Base-by-base conservation (phyloP, 1,140 invertebrate species). In the Mylabris phalerata region DNA sequence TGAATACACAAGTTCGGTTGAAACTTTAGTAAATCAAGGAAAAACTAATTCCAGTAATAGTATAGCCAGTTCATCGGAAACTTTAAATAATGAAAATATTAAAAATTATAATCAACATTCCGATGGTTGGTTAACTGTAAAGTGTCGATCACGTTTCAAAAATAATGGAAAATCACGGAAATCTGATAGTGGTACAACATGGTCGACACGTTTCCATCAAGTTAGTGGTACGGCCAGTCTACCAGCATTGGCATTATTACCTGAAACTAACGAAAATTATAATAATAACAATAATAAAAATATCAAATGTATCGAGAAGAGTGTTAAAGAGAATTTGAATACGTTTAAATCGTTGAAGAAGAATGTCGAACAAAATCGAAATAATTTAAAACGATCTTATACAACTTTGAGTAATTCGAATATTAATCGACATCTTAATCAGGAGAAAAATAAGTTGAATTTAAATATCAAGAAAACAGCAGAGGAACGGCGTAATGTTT, bases 71-170 rank as follows among this genome's bases (percentile, higher is more conserved):
- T 72, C 78, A 74, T 64, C 78, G 10, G 79, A 80, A 72, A 78
- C 79, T 38, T 67, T 81, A 26, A 73, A 68, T 48, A 77, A 77
- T 48, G 77, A 79, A 26, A 77, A 74, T 56, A 69, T 71, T 67
- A 66, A 80, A 70, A 67, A 70, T 57, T 65, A 78, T 71, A 74
- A 79, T 69, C 60, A 65, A 55, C 73, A 76, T 51, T 78, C 82
- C 51, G 83, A 84, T 65, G 83, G 83, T 9, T 86, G 84, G 83
- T 70, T 84, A 11, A 85, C 82, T 1, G 83, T 85, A 2, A 84
- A 84, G 71, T 82, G 79, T 58, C 73, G 79, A 44, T 71, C 69
- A 13, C 74, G 82, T 19, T 69, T 80, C 41, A 79, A 75, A 59
- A 72, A 72, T 56, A 66, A 62, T 61, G 57, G 62, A 39, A 71